Conservation (phyloP, 1,140 invertebrate species). For the Rhizoglyphus robini region DNA sequence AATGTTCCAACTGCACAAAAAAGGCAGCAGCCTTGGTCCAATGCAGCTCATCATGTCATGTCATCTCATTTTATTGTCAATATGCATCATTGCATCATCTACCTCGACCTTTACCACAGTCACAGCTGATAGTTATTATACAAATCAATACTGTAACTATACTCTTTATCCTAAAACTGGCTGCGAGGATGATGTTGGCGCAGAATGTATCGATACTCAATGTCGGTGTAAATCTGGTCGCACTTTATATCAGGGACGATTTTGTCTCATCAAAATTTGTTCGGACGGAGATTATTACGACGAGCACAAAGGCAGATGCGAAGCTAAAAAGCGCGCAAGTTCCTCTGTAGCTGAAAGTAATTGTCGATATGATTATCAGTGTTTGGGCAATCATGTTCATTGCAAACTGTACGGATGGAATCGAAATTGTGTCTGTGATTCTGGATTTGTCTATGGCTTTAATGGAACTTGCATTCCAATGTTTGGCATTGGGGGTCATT, state of each 20-base stretch:
- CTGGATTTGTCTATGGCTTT: neutral
- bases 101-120: too few relatives aligned
- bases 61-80: too few relatives aligned
- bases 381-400: conserved; percentile 4
- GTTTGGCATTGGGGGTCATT: conserved; percentile 4
- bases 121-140: too few relatives aligned
- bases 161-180: neutral
- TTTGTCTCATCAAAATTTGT: neutral
- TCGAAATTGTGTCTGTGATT: conserved; percentile 9
- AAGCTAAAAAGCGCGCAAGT: neutral
- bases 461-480: neutral
- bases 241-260: neutral
- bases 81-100: too few relatives aligned
- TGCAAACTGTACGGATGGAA: conserved; percentile 10
- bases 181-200: neutral
- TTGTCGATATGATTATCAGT: conserved; percentile 18
- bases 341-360: neutral
- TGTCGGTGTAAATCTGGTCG: conserved; percentile 1
- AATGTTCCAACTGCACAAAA: too few relatives aligned
- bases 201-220: neutral
- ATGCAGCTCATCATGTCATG: too few relatives aligned
- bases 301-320: neutral
- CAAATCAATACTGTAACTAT: conserved; percentile 5
- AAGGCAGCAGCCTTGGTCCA: too few relatives aligned
- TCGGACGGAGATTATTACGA: conserved; percentile 10